phyloP scores from a whole-genome alignment of 2,888 invertebrate species.

The Zygothrica quintamaculata region DNA sequence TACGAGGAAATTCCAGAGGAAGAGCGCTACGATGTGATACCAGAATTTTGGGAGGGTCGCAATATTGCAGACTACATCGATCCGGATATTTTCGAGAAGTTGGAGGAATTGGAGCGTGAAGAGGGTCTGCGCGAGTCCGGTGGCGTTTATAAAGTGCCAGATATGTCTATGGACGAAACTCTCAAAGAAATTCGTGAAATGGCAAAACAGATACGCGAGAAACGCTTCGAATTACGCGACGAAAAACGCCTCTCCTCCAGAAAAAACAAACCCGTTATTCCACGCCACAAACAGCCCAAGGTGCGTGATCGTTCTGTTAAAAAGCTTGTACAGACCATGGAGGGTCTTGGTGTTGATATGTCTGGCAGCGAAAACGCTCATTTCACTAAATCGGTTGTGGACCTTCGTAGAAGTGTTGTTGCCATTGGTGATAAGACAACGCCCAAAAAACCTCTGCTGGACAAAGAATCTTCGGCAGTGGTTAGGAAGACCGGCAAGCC shows the following conservation, averaged over 20 bases:
- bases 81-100: conserved; percentile 96
- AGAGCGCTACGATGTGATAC: conserved; percentile 96
- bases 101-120: conserved; percentile 94
- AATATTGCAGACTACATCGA: conserved; percentile 99
- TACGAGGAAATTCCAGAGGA: conserved; percentile 95
- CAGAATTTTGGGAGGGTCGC: conserved; percentile 99
- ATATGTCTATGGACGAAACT: conserved; percentile 95
- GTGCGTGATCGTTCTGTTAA: conserved; percentile 89
- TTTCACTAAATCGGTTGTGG: conserved; percentile 88
- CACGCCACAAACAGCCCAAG: conserved; percentile 90
- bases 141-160: conserved; percentile 95
- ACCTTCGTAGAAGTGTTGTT: conserved; percentile 86
- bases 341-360: conserved; percentile 95
- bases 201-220: conserved; percentile 94
- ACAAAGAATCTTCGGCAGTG: conserved; percentile 84
- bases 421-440: conserved; percentile 86
- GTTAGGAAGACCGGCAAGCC: conserved; percentile 83
- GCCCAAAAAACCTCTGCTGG: conserved; percentile 88
- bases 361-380: conserved; percentile 89
- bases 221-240: conserved; percentile 92
- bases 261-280: conserved; percentile 93
- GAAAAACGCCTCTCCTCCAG: conserved; percentile 88
- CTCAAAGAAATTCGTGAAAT: conserved; percentile 92
- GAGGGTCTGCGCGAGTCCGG: conserved; percentile 93
- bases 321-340: conserved; percentile 92